These are phyloP conservation scores for Trichonephila inaurata DNA, from an alignment of 1,140 invertebrate genomes.

Conservation along the genomic window DNA sequence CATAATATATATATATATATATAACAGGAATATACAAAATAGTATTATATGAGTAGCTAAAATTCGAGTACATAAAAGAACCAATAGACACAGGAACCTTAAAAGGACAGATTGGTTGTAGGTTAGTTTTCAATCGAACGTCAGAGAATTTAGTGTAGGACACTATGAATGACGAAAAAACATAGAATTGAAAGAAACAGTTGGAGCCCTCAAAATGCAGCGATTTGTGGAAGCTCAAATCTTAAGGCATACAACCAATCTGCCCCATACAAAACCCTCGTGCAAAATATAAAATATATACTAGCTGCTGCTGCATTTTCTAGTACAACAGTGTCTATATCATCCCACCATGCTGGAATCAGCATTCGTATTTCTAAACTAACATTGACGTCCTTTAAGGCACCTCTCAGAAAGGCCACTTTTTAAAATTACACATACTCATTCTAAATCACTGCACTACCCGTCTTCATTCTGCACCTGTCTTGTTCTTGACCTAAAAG, in stretches of 20 bases:
- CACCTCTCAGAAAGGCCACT: constrained; percentile 24
- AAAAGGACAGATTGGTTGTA: constrained; percentile 31
- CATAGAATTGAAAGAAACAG: neutral
- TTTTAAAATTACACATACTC: neutral
- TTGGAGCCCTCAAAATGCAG: neutral
- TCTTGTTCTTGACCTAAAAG: neutral
- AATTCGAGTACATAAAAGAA: constrained; percentile 40
- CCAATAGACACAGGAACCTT: constrained; percentile 45
- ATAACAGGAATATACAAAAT: constrained; percentile 68
- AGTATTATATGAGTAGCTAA: constrained; percentile 29
- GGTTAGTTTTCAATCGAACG: neutral
- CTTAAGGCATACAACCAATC: constrained; percentile 10
- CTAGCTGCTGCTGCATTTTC: constrained; percentile 70
- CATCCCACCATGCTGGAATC: neutral
- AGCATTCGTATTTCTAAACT: neutral
- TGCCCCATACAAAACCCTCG: constrained; percentile 41
- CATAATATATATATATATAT: constrained; percentile 1
- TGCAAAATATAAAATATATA: constrained; percentile 46
- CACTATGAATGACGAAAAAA: neutral
- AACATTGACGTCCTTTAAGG: constrained; percentile 40
- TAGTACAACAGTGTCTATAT: constrained; percentile 12
- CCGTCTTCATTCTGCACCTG: constrained; percentile 1
- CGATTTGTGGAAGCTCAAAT: neutral
- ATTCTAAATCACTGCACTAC: neutral
- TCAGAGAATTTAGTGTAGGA: neutral